These are phyloP conservation scores for Cebidichthys violaceus DNA, from an alignment of 2,113 vertebrate genomes.

Conservation along the genomic window DNA sequence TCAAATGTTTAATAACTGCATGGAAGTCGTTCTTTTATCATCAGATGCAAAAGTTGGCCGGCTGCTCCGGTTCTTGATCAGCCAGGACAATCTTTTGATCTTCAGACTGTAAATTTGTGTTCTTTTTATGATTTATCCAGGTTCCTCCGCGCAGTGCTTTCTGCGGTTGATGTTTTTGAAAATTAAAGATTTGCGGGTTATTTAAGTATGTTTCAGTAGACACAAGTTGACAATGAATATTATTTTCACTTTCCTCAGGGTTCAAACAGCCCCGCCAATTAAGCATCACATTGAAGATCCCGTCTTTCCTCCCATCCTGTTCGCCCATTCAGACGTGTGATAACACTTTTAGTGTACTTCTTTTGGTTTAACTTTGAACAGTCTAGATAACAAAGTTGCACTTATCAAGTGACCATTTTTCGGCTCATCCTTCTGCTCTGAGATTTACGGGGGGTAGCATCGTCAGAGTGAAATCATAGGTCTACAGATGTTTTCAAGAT, in stretches of 20 bases:
- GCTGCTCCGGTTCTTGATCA: slow-evolving; percentile 21
- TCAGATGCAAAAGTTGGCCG: slow-evolving; percentile 20
- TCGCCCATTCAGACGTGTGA: slow-evolving; percentile 4
- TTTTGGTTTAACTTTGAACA: slow-evolving; percentile 59
- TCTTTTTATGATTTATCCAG: slow-evolving; percentile 16
- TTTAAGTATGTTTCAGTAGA: slow-evolving; percentile 17
- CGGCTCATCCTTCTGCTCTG: slow-evolving; percentile 75
- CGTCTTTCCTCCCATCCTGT: neutral
- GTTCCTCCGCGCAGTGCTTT: neutral
- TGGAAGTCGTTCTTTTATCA: slow-evolving; percentile 37
- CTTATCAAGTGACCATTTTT: slow-evolving; percentile 81
- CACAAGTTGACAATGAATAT: slow-evolving; percentile 22
- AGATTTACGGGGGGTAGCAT: slow-evolving; percentile 84
- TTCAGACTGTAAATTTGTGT: slow-evolving; percentile 17
- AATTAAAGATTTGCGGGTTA: neutral
- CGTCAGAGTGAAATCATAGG: slow-evolving; percentile 99
- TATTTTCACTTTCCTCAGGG: slow-evolving; percentile 86
- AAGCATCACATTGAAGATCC: neutral
- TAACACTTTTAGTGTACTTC: slow-evolving; percentile 51
- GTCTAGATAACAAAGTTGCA: slow-evolving; percentile 70
- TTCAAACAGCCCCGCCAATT: slow-evolving; percentile 61
- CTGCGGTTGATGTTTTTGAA: neutral
- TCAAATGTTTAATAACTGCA: slow-evolving; percentile 46
- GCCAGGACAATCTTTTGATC: slow-evolving; percentile 30
- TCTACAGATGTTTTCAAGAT: slow-evolving; percentile 99